These are phyloP conservation scores for Chrysolina oricalcia DNA, from an alignment of 2,888 invertebrate species.

Conservation along the genomic window DNA sequence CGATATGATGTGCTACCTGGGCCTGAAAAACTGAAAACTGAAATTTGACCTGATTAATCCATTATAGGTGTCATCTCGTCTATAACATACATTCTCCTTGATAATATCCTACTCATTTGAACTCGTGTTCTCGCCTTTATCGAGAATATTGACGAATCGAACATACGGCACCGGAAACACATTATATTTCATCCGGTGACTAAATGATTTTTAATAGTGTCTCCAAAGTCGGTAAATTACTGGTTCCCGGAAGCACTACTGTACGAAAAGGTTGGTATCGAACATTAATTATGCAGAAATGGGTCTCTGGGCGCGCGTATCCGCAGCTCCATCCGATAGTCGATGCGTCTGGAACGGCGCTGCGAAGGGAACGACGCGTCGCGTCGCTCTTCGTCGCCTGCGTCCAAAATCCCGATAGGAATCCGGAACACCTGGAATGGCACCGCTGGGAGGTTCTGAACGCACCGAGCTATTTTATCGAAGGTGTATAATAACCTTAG, in stretches of 20 bases:
- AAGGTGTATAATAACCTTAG: slow-evolving; percentile 8
- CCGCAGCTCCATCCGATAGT: slow-evolving; percentile 17
- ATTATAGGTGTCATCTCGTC: no score
- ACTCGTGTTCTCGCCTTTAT: background rate
- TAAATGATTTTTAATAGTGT: slow-evolving; percentile 9
- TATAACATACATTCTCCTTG: no score
- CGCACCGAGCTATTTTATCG: background rate
- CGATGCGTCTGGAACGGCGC: slow-evolving; percentile 11
- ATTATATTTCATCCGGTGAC: slow-evolving; percentile 1
- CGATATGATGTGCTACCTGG: no score
- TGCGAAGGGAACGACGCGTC: background rate
- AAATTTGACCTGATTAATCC: no score
- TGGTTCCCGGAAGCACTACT: background rate
- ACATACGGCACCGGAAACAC: background rate
- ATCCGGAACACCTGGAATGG: background rate
- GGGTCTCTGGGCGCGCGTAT: slow-evolving; percentile 17
- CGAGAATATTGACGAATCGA: background rate
- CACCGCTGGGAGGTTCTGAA: background rate
- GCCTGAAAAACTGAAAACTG: no score
- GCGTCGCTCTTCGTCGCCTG: slow-evolving; percentile 3
- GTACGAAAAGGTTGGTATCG: slow-evolving; percentile 8
- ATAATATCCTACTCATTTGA: no score
- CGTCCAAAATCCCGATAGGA: slow-evolving; percentile 6
- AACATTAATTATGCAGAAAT: slow-evolving; percentile 28
- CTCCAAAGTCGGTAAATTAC: background rate